Percentiles rank a stretch among this genome's conserved stretches.
phyloP scores from a whole-genome alignment of 2,797 vertebrate species.

The Poecilia wingei region DNA sequence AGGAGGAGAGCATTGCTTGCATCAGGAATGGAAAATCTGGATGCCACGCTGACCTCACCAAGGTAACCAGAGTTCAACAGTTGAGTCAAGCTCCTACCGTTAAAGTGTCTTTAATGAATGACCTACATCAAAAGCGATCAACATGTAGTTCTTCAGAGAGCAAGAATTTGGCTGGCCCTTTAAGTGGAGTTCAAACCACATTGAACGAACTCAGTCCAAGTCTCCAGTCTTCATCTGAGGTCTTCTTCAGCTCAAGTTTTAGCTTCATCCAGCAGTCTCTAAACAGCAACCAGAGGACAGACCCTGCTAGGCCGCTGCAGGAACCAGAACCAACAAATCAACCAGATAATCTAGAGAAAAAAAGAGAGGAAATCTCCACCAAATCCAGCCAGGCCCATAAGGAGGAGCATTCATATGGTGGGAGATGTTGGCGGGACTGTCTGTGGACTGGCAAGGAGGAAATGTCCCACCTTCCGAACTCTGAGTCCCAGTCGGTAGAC shows the following conservation, averaged over 20 bases:
- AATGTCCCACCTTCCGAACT: slow-evolving; percentile 48
- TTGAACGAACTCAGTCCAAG: slow-evolving; percentile 32
- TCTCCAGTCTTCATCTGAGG: slow-evolving; percentile 15
- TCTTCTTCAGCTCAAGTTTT: slow-evolving; percentile 87
- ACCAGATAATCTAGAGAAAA: slow-evolving; percentile 23
- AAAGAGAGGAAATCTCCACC: slow-evolving; percentile 12
- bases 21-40: slow-evolving; percentile 53
- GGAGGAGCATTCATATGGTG: slow-evolving; percentile 35
- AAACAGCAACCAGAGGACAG: slow-evolving; percentile 42
- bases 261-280: slow-evolving; percentile 91
- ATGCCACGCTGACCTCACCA: slow-evolving; percentile 36
- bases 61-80: slow-evolving; percentile 25
- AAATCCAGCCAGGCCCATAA: slow-evolving; percentile 38
- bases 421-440: slow-evolving; percentile 63
- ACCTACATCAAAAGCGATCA: slow-evolving; percentile 21
- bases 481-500: slow-evolving; percentile 70
- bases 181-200: neutral
- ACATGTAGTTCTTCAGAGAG: slow-evolving; percentile 31
- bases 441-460: slow-evolving; percentile 50
- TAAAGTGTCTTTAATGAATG: slow-evolving; percentile 32
- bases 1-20: slow-evolving; percentile 45
- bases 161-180: slow-evolving; percentile 19
- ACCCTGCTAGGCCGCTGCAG: slow-evolving; percentile 6
- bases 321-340: slow-evolving; percentile 27
- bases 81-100: slow-evolving; percentile 37